Conservation (phyloP, 2,113 vertebrate genomes). For the Pseudonaja textilis region DNA sequence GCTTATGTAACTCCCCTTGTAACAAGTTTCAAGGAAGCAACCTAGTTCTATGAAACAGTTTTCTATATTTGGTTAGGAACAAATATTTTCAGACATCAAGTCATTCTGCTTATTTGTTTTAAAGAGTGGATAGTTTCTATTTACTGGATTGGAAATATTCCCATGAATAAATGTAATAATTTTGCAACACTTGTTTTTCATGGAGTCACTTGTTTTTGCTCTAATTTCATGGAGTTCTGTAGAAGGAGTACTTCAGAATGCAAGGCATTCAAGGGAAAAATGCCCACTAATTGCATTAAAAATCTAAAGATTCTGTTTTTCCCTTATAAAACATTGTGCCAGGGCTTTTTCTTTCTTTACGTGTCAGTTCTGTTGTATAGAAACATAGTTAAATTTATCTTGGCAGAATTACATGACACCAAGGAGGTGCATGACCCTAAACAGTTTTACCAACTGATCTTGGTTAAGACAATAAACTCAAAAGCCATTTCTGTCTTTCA, state of each 20-base stretch:
- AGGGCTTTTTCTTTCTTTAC: conserved; percentile 40
- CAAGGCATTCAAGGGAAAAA: conserved; percentile 47
- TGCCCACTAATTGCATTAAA: conserved; percentile 30
- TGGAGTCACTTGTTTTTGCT: conserved; percentile 15
- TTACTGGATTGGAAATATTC: neutral
- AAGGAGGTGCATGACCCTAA: conserved; percentile 41
- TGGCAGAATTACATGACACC: conserved; percentile 32
- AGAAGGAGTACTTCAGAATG: conserved; percentile 39
- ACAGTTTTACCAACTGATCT: conserved; percentile 47
- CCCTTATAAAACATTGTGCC: conserved; percentile 50
- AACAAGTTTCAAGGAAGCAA: neutral
- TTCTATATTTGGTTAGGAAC: neutral
- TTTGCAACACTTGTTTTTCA: neutral
- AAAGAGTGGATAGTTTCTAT: neutral
- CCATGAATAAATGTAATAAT: neutral
- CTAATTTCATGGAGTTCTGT: conserved; percentile 14
- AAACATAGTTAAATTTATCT: conserved; percentile 57
- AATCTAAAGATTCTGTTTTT: conserved; percentile 56
- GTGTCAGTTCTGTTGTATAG: neutral
- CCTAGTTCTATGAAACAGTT: neutral
- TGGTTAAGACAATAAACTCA: conserved; percentile 41
- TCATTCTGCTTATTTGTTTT: neutral
- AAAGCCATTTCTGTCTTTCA: conserved; percentile 34
- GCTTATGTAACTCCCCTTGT: neutral
- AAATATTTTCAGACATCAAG: neutral